These are phyloP conservation scores for Cirrhinus molitorella DNA, from an alignment of 2,797 vertebrate species.

Conservation along the genomic window DNA sequence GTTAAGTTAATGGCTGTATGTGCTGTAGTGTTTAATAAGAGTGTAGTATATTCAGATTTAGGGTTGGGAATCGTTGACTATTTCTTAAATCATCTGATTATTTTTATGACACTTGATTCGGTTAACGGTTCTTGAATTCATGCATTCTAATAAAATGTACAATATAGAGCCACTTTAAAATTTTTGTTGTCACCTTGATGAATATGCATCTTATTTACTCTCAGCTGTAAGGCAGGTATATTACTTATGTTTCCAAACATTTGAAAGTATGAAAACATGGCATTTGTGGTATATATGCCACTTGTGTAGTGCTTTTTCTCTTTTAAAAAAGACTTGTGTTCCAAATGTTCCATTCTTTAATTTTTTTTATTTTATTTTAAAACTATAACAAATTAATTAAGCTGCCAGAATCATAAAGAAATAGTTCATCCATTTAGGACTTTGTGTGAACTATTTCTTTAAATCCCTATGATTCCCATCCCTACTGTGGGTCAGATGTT, in stretches of 20 bases:
- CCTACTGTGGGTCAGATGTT: background rate
- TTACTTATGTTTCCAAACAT: background rate
- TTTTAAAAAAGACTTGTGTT: too few species aligned
- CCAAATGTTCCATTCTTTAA: too few species aligned
- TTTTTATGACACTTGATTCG: background rate
- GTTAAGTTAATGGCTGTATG: constrained; percentile 7
- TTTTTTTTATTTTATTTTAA: too few species aligned
- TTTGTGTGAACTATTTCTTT: background rate
- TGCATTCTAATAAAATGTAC: background rate
- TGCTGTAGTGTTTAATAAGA: background rate
- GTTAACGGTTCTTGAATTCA: background rate
- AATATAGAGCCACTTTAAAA: background rate
- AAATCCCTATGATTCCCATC: background rate
- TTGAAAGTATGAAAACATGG: background rate
- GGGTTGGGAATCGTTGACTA: constrained; percentile 29
- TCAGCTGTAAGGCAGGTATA: background rate
- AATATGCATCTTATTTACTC: background rate
- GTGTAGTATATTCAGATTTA: background rate
- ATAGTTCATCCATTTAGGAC: background rate
- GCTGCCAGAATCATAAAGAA: background rate
- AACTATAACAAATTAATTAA: background rate
- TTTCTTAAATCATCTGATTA: background rate
- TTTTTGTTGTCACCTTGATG: background rate
- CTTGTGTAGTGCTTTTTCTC: background rate
- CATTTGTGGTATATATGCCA: background rate